Percentiles rank a stretch among this genome's conserved stretches.
Conservation (phyloP, 1,140 invertebrate genomes). For the Steinernema feltiae region DNA sequence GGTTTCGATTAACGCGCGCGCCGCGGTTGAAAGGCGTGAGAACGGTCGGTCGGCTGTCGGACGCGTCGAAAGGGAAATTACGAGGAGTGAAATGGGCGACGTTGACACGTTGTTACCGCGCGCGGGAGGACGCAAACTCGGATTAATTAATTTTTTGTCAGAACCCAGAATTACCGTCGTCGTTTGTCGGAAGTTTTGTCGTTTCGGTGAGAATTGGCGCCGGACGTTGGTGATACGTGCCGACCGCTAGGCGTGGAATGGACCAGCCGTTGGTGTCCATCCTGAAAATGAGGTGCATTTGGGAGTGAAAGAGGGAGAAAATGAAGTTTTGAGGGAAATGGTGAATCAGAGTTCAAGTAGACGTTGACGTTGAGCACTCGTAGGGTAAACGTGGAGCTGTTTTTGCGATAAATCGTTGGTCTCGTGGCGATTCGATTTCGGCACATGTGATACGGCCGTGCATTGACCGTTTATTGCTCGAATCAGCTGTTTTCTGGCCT, state of each 20-base stretch:
- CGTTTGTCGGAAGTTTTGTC: constrained; percentile 6
- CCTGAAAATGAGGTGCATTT: background rate
- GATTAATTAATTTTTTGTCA: too few species aligned
- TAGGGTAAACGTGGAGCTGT: too few species aligned
- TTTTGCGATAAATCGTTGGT: too few species aligned
- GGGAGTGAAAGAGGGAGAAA: background rate
- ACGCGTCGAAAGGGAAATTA: background rate
- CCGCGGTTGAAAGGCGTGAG: constrained; percentile 9
- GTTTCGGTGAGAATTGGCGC: background rate
- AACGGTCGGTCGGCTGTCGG: background rate
- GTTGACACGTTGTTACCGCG: too few species aligned
- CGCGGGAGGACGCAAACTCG: too few species aligned
- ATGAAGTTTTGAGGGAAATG: background rate
- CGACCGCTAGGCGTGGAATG: background rate
- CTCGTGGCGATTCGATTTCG: too few species aligned
- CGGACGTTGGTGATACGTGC: background rate
- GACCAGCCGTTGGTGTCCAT: background rate
- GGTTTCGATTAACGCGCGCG: background rate
- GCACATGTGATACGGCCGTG: too few species aligned
- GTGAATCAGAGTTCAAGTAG: too few species aligned
- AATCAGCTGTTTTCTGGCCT: too few species aligned
- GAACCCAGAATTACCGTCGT: background rate
- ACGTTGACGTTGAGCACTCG: too few species aligned
- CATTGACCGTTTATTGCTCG: too few species aligned
- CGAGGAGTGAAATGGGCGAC: too few species aligned